phyloP scores from a whole-genome alignment of 2,113 vertebrate genomes.

The Lepisosteus osseus region DNA sequence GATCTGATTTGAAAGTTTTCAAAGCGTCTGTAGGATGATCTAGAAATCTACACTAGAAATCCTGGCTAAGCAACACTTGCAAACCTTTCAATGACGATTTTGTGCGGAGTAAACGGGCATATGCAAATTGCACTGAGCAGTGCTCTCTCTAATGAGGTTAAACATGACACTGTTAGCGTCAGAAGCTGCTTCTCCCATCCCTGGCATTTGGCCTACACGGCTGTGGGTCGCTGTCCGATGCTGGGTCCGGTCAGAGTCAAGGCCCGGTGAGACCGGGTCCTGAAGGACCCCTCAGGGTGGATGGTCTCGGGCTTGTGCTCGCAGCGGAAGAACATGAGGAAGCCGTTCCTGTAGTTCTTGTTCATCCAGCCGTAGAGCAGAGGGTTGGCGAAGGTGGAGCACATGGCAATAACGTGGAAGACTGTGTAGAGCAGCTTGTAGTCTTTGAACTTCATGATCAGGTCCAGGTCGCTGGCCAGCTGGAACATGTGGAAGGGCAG shows the following conservation, averaged over 20 bases:
- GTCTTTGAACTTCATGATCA: constrained; percentile 78
- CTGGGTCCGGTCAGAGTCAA: constrained; percentile 65
- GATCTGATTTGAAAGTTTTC: too few relatives aligned
- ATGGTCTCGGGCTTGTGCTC: constrained; percentile 77
- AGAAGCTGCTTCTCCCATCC: constrained; percentile 22
- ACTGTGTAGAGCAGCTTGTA: constrained; percentile 87
- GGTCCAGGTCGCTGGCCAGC: constrained; percentile 81
- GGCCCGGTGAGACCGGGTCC: constrained; percentile 68
- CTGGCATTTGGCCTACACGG: constrained; percentile 59
- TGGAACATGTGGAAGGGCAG: constrained; percentile 86
- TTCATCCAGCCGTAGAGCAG: constrained; percentile 94
- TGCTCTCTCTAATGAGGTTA: constrained; percentile 26
- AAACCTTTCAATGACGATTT: constrained; percentile 26
- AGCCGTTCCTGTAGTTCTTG: constrained; percentile 88
- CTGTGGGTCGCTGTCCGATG: constrained; percentile 68
- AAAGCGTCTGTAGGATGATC: too few relatives aligned
- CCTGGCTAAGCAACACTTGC: constrained; percentile 45
- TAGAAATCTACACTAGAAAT: background rate
- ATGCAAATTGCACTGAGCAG: background rate
- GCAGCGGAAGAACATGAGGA: constrained; percentile 85
- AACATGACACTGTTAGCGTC: constrained; percentile 38
- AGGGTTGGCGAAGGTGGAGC: constrained; percentile 85
- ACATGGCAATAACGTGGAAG: constrained; percentile 88
- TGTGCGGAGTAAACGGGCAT: too few relatives aligned
- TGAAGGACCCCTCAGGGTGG: constrained; percentile 76